These are phyloP conservation scores for Pandion haliaetus DNA, from an alignment of 2,113 vertebrate species.

Conservation along the genomic window DNA sequence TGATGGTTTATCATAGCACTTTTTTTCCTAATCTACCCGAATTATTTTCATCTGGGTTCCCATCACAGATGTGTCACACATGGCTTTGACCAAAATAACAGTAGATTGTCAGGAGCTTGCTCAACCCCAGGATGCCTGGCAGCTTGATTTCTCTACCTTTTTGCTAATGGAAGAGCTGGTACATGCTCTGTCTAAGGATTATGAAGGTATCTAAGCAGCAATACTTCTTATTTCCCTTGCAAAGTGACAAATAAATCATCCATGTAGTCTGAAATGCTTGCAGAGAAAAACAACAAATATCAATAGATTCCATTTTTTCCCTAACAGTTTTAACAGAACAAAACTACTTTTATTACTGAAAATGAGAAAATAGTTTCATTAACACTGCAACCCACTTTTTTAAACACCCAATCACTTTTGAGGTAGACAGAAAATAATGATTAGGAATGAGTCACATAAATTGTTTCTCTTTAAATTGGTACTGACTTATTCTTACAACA, in stretches of 20 bases:
- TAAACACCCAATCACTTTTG: neutral
- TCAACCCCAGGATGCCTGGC: neutral
- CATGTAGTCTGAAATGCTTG: neutral
- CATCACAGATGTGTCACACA: neutral
- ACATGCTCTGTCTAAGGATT: neutral
- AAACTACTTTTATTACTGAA: neutral
- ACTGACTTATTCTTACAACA: neutral
- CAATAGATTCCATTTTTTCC: neutral
- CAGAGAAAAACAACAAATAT: neutral
- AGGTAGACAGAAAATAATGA: neutral
- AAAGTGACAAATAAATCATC: neutral
- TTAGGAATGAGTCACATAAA: neutral
- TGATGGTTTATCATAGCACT: neutral
- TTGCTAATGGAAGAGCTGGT: slow-evolving; percentile 15
- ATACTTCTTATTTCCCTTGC: neutral
- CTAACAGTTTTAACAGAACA: neutral
- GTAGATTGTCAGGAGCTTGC: neutral
- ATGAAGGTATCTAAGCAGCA: neutral
- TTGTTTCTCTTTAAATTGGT: neutral
- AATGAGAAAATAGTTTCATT: neutral
- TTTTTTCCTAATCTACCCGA: neutral
- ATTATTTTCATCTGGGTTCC: neutral
- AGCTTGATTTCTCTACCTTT: neutral
- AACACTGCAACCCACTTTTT: neutral
- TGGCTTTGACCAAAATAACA: neutral